phyloP scores from a whole-genome alignment of 2,113 vertebrate species.

The Petroica traversi region DNA sequence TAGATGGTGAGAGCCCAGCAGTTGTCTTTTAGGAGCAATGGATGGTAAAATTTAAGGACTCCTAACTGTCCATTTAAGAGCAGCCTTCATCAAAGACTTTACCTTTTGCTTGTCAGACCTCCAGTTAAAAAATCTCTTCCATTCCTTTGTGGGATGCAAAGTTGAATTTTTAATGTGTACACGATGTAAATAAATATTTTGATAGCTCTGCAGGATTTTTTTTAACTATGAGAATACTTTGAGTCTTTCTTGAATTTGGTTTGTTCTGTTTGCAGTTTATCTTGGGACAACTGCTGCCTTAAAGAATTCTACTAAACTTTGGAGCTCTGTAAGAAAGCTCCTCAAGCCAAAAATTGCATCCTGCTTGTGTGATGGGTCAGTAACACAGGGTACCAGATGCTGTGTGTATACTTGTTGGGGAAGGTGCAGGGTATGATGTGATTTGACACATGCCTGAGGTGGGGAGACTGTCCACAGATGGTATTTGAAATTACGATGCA shows the following conservation, averaged over 20 bases:
- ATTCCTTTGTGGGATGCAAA: background rate
- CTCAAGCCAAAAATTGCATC: background rate
- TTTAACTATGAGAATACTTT: background rate
- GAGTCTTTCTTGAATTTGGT: background rate
- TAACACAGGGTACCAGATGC: background rate
- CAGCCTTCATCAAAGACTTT: background rate
- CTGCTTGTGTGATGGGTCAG: background rate
- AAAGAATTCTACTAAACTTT: background rate
- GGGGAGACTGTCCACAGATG: background rate
- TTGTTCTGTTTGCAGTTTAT: background rate
- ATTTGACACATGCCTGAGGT: background rate
- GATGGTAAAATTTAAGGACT: background rate
- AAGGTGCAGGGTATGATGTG: background rate
- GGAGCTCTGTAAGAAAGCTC: background rate
- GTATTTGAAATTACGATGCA: background rate
- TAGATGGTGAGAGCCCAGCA: background rate
- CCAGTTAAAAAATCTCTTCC: background rate
- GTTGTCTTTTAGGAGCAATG: background rate
- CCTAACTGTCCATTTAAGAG: background rate
- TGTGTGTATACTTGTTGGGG: background rate
- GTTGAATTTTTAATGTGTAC: background rate
- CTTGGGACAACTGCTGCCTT: background rate
- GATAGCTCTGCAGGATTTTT: background rate
- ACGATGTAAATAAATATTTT: slow-evolving; percentile 39
- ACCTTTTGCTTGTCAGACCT: background rate